Evolutionary conservation across 2,797 vertebrate genomes (phyloP).

Genomic region (Sciurus vulgaris): DNA sequence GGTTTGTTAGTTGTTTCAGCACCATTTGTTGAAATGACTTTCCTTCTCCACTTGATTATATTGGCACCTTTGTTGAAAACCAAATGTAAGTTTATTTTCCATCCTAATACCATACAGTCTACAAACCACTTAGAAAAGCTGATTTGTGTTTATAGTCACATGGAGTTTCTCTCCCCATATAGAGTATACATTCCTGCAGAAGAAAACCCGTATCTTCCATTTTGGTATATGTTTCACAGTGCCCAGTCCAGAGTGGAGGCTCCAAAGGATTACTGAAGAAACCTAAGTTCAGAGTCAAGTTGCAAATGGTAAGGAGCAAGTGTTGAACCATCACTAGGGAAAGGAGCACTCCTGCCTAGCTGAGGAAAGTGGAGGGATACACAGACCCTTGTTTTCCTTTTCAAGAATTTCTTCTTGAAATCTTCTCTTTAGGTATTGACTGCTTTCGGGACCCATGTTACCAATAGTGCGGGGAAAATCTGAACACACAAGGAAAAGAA

Average conservation of each 20-base stretch:
- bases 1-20: background rate
- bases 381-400: background rate
- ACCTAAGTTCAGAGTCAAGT: background rate
- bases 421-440: background rate
- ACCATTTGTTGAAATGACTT: background rate
- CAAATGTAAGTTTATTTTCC: background rate
- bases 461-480: background rate
- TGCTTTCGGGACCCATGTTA: background rate
- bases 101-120: background rate
- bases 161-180: background rate
- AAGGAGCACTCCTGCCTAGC: background rate
- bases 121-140: background rate
- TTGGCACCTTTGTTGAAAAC: background rate
- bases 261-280: background rate
- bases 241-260: no score
- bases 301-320: background rate
- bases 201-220: background rate
- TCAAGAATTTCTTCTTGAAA: background rate
- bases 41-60: background rate
- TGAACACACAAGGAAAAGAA: background rate
- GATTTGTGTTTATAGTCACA: background rate
- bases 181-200: background rate
- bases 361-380: background rate
- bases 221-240: background rate
- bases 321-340: background rate